Evolutionary conservation across 2,888 invertebrate species (phyloP).

Genomic region (Sarcophaga rosellei): DNA sequence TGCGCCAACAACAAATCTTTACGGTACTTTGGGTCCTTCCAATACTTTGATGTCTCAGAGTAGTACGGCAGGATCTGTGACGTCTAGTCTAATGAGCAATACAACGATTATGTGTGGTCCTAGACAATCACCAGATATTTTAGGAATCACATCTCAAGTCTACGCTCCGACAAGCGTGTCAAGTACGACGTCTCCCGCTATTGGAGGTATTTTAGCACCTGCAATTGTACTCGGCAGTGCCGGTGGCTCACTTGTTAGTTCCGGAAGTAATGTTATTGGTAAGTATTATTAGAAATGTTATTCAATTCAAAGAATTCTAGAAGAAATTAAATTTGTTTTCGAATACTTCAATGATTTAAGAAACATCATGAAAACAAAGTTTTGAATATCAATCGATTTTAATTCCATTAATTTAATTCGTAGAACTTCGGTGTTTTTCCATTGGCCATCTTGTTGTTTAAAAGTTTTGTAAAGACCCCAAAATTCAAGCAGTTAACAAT

Average conservation of each 20-base stretch:
- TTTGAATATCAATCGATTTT: too few relatives aligned
- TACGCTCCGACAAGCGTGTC: conserved; percentile 71
- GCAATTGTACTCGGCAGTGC: conserved; percentile 75
- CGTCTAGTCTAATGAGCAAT: conserved; percentile 70
- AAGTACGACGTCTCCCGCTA: conserved; percentile 45
- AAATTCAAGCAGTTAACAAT: too few relatives aligned
- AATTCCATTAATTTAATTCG: too few relatives aligned
- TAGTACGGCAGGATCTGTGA: conserved; percentile 51
- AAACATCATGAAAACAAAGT: too few relatives aligned
- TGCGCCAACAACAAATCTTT: conserved; percentile 78
- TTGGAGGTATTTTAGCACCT: conserved; percentile 74
- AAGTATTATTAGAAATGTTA: conserved; percentile 10
- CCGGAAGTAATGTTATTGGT: conserved; percentile 57
- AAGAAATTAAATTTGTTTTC: too few relatives aligned
- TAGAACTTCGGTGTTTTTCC: too few relatives aligned
- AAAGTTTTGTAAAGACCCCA: too few relatives aligned
- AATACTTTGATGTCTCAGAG: conserved; percentile 75
- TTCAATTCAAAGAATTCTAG: too few relatives aligned
- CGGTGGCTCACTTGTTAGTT: conserved; percentile 64
- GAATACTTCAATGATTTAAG: too few relatives aligned
- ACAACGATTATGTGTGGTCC: conserved; percentile 72
- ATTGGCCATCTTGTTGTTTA: too few relatives aligned
- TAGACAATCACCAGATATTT: conserved; percentile 79
- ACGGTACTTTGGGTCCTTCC: conserved; percentile 77
- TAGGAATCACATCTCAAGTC: conserved; percentile 77